A percentile compares a stretch with the other conserved stretches of the same genome.
Evolutionary conservation across 1,140 invertebrate species (phyloP).

Genomic region (Neodiprion fabricii): DNA sequence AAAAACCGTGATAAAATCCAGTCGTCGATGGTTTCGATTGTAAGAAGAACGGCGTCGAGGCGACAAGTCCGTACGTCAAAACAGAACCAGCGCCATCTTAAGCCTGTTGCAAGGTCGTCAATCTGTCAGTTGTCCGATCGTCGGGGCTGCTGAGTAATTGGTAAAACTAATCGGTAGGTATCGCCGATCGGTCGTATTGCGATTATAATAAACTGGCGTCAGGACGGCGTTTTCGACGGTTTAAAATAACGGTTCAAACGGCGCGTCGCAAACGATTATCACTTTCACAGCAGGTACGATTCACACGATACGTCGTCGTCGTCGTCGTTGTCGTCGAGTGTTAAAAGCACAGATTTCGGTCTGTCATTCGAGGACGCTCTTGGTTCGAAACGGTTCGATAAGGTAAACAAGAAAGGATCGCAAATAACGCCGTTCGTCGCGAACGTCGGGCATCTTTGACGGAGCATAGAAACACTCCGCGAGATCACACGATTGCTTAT

Average conservation of each 20-base stretch:
- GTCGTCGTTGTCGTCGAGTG: too few relatives aligned
- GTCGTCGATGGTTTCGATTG: constrained; percentile 29
- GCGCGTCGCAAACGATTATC: constrained; percentile 11
- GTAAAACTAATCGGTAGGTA: constrained; percentile 34
- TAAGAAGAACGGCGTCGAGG: not conserved
- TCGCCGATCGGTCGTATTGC: constrained; percentile 1
- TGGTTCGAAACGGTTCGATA: too few relatives aligned
- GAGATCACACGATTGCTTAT: too few relatives aligned
- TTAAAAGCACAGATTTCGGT: too few relatives aligned
- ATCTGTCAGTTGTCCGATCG: constrained; percentile 47
- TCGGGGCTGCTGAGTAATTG: not conserved
- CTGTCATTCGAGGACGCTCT: too few relatives aligned
- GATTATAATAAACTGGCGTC: not conserved
- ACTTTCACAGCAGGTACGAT: too few relatives aligned
- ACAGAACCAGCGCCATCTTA: constrained; percentile 55
- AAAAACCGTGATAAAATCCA: constrained; percentile 39
- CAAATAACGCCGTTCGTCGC: too few relatives aligned
- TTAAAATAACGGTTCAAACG: not conserved
- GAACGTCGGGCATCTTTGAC: too few relatives aligned
- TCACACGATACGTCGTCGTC: too few relatives aligned
- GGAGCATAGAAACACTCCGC: too few relatives aligned
- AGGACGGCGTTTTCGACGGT: not conserved
- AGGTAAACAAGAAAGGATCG: too few relatives aligned
- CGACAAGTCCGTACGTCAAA: constrained; percentile 49
- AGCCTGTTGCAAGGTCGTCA: constrained; percentile 35